phyloP scores from a whole-genome alignment of 1,140 invertebrate genomes.

The Lamellibrachia luymesi region DNA sequence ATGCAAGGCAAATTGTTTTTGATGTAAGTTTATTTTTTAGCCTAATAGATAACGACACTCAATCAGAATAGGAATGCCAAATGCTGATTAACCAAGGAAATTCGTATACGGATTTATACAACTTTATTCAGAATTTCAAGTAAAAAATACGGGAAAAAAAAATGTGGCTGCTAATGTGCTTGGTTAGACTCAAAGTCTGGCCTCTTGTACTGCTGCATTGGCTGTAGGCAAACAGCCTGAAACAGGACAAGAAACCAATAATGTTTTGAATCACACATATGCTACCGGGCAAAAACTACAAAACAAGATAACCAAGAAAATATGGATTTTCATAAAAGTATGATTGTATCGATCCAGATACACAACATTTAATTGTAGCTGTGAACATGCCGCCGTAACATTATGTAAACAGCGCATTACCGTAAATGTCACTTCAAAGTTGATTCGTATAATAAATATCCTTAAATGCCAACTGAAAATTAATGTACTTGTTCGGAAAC shows the following conservation, averaged over 20 bases:
- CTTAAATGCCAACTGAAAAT: slow-evolving; percentile 1
- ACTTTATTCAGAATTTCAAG: too few species aligned
- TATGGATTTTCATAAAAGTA: not conserved
- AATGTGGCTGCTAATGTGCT: too few species aligned
- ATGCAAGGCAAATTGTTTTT: too few species aligned
- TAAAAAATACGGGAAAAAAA: too few species aligned
- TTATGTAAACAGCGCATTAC: not conserved
- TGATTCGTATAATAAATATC: not conserved
- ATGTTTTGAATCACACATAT: not conserved
- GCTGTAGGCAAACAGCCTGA: too few species aligned
- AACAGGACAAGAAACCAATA: not conserved
- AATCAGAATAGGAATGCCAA: too few species aligned
- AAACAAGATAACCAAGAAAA: not conserved
- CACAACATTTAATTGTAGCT: not conserved
- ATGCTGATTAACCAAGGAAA: too few species aligned
- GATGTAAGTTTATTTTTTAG: too few species aligned
- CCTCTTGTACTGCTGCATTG: too few species aligned
- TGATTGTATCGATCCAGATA: not conserved
- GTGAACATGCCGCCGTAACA: not conserved
- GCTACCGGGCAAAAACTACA: not conserved
- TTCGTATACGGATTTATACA: too few species aligned
- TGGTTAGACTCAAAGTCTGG: too few species aligned
- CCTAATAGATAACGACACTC: too few species aligned
- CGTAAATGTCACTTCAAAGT: not conserved
- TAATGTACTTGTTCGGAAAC: not conserved